Base-by-base conservation (phyloP, 2,888 invertebrate species). In the Tetramorium bicarinatum region DNA sequence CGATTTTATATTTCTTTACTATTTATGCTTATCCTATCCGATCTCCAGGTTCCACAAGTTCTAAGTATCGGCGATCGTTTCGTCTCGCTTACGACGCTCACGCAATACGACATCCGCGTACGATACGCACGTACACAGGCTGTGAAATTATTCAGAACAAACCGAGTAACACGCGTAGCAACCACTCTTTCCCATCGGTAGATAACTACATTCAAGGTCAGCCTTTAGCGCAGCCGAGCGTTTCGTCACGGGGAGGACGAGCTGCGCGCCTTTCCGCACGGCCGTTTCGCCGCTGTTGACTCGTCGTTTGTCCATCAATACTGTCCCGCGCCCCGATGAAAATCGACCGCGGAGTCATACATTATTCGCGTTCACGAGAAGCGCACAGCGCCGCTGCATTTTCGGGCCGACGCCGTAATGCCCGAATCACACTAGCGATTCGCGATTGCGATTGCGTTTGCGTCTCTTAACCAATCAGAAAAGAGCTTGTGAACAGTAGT, bases 201-300 rank as follows among this genome's bases (percentile, higher is more conserved):
- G 90, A 90, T 88, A 90, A 90, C 87, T 88, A 75, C 84, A 77
- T 85, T 87, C 90, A 90, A 89, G 90, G 90, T 90, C 90, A 86
- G 82, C 66, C 88, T 54, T 87, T 87, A 87, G 82, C 86, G 87
- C 90, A 86, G 71, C 83, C 87, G 81, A 87, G 84, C 88, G 83
- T 90, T 89, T 87, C 84, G 56, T 56, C 47, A 44, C 47, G 56
- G 56, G 34, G 15, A 67, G 56, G 34, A 85, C 77, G 83, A 67
- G 25, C 75, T 80, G 72, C 64, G 85, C 84, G 81, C 76, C 77
- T 83, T 86, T 64, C 72, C 11, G 44, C 13, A 34, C 29, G 11
- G 25, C 18, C 38, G 18, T 7, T 25, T 15, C 74, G 74, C 66
- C 85, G 41, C 21, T 74, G 85, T 87, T 84, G 76, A 67, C 66